A percentile compares a stretch with the other conserved stretches of the same genome.
phyloP scores from a whole-genome alignment of 2,888 invertebrate genomes.

The Dicycla oo region DNA sequence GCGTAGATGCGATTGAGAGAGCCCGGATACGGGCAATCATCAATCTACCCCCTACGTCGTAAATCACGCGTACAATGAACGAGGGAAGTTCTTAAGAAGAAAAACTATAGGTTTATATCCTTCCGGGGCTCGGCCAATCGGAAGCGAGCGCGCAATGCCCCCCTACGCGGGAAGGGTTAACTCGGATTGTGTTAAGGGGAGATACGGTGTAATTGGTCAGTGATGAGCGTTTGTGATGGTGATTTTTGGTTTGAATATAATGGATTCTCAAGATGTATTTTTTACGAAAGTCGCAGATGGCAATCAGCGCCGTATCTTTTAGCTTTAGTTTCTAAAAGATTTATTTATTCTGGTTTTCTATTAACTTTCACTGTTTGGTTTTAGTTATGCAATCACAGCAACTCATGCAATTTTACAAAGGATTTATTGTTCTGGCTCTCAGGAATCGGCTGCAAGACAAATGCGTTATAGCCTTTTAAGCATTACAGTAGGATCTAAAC shows the following conservation, averaged over 20 bases:
- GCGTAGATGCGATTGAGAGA: conserved; percentile 81
- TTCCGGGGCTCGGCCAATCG: conserved; percentile 90
- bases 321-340: neutral
- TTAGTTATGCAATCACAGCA: neutral
- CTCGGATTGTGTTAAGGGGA: conserved; percentile 67
- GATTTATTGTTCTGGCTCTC: neutral
- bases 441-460: neutral
- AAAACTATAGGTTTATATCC: conserved; percentile 91
- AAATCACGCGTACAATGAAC: conserved; percentile 90
- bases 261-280: neutral
- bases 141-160: conserved; percentile 77
- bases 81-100: conserved; percentile 90
- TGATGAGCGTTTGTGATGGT: conserved; percentile 46
- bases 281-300: neutral
- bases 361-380: neutral
- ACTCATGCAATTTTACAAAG: neutral
- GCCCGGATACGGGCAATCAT: conserved; percentile 87
- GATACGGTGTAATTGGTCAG: conserved; percentile 65
- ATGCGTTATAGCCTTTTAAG: neutral
- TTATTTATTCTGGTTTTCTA: neutral
- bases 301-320: neutral
- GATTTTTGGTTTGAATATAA: conserved; percentile 11
- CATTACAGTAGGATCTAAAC: neutral
- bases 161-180: conserved; percentile 78
- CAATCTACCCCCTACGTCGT: conserved; percentile 85